phyloP scores from a whole-genome alignment of 2,113 vertebrate species.

The Benitochromis conjunctus region DNA sequence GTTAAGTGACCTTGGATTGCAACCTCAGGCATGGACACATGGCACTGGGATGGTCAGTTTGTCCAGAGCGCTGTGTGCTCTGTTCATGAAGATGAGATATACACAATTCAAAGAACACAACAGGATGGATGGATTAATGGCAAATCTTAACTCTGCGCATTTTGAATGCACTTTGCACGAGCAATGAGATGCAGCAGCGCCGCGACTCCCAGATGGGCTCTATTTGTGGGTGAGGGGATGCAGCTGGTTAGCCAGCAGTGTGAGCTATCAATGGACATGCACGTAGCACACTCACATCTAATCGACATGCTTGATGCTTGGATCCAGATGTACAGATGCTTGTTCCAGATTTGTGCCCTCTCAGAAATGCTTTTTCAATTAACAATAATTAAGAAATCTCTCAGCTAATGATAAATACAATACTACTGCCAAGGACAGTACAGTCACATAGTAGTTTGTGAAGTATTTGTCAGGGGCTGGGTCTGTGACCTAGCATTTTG shows the following conservation, averaged over 20 bases:
- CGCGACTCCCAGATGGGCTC: conserved; percentile 1
- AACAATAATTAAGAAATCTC: background rate
- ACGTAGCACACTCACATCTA: background rate
- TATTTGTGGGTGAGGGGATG: conserved; percentile 26
- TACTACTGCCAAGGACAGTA: background rate
- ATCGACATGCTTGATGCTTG: background rate
- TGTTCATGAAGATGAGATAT: conserved; percentile 11
- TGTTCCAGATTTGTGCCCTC: background rate
- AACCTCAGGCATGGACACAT: conserved; percentile 19
- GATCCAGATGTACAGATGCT: background rate
- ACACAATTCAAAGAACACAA: background rate
- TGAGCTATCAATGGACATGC: conserved; percentile 8
- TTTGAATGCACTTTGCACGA: background rate
- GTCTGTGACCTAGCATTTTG: too few relatives aligned
- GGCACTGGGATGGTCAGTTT: background rate
- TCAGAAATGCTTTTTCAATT: background rate
- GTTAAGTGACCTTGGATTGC: conserved; percentile 41
- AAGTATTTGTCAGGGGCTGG: background rate
- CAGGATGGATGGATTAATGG: background rate
- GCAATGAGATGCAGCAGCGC: conserved; percentile 2
- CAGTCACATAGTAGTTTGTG: background rate
- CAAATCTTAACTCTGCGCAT: background rate
- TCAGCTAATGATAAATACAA: background rate
- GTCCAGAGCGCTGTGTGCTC: background rate
- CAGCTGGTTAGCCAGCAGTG: conserved; percentile 30